Base-by-base conservation (phyloP, 2,888 invertebrate species). In the Corythucha ciliata region DNA sequence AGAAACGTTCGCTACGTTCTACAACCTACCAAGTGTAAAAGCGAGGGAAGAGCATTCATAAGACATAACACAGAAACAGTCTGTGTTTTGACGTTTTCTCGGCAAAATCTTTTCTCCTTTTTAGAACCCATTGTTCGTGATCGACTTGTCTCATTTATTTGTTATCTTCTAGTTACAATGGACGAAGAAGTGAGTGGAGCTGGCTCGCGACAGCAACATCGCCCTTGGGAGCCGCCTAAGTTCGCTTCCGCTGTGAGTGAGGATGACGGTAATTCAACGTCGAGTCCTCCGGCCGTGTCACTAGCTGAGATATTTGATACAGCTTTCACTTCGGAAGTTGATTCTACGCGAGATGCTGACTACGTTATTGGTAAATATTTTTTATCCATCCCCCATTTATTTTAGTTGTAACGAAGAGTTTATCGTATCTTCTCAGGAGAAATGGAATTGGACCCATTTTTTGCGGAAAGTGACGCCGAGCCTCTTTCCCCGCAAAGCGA, bases 361-460 rank as follows among this genome's bases (percentile, higher is more conserved):
- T 50, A 33, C 45, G 53, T 55, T 53, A 50, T 58, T 33, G 50
- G 53, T 52, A 52, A 33, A 40, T 50, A 39, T 39, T 39, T 48
- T 37, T 48, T 39, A 39, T 37, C 39, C 37, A 39, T 39, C 29
- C 29, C 29, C 29, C 29, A 10, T 29, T 10, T 10, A n/a, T 29
- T 29, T 29, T 29, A 12, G 14, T 12, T 10, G 8, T 36, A 36
- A 7, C 14, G 8, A 36, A 12, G 16, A 8, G 16, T 36, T 8
- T 36, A 14, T 7, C 14, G 14, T 7, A 37, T 37, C 60, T 56
- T 67, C 74, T 61, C 72, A 71, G 77, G 75, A 60, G 76, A 78
- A 63, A 77, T 78, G 75, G 78, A 79, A 59, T 77, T 74, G 67
- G 78, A 78, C 57, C 74, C 76, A 57, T 67, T 79, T 53, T 79